Base-by-base conservation (phyloP, 2,888 invertebrate species). In the Folsomia candida region DNA sequence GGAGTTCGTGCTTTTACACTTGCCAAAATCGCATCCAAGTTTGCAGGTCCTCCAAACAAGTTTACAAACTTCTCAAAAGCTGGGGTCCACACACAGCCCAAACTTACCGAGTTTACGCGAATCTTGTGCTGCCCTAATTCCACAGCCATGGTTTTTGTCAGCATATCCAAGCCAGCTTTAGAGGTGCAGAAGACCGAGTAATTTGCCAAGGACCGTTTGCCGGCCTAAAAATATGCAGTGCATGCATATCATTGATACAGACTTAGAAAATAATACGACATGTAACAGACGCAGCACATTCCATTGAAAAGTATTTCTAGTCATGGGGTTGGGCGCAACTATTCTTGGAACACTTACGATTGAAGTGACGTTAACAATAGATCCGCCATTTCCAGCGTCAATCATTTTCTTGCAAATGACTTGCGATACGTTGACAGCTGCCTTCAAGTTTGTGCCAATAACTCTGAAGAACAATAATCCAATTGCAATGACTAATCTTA, bases 351-450 rank as follows among this genome's bases (percentile, higher is more conserved):
- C n/a, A n/a, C 60, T 82, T 20, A 84, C 84, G 69, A 81, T 80
- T 3, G 85, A 85, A 0, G 86, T 85, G 1, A 86, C 79, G 75
- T 86, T 86, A 2, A 86, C 86, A 67, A 86, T 84, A 28, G 84
- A 79, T 1, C 86, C 86, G 28, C 82, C 82, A 59, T 73, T 73
- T 22, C 82, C 82, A 26, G 80, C 73, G 18, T 81, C 81, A 22
- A 85, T 81, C 84, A 86, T 83, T 61, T 82, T 81, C 29, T 81
- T 81, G 1, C 82, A 83, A 20, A 85, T 82, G 6, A 84, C 82
- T 83, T 86, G 85, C 2, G 84, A 82, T 3, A 86, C 82, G 78
- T 85, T 85, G 66, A 86, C 81, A 1, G 83, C 80, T 1, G 85
- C 82, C 76, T 85, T 85, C 25, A 84, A 81, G 78, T 86, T 86